Evolutionary conservation across 2,113 vertebrate genomes (phyloP).

Genomic region (Mesoclemmys tuberculata): DNA sequence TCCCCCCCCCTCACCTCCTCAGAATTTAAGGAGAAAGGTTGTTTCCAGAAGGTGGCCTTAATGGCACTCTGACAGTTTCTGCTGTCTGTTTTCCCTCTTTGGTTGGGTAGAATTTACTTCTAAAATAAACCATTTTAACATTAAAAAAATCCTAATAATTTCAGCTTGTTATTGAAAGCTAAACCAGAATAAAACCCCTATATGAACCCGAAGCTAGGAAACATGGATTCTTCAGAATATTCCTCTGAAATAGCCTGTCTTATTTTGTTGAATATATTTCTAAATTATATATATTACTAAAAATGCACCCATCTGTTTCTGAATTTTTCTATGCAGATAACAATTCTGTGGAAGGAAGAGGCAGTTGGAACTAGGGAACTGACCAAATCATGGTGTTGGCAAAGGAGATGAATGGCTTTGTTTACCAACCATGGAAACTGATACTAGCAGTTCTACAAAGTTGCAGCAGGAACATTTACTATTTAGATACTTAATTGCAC

Average conservation of each 20-base stretch:
- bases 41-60: neutral
- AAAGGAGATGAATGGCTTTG: neutral
- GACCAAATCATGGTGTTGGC: neutral
- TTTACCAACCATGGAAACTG: neutral
- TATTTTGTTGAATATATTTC: neutral
- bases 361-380: neutral
- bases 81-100: neutral
- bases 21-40: slow-evolving; percentile 2
- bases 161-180: neutral
- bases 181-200: neutral
- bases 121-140: neutral
- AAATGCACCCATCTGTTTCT: neutral
- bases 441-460: neutral
- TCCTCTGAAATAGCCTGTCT: neutral
- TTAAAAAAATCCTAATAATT: neutral
- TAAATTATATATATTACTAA: neutral
- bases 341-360: neutral
- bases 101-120: neutral
- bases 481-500: neutral
- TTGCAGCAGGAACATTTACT: neutral
- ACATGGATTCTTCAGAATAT: neutral
- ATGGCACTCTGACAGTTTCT: neutral
- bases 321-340: neutral
- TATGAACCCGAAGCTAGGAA: neutral
- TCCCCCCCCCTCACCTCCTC: neutral